A percentile compares a stretch with the other conserved stretches of the same genome.
These are phyloP conservation scores for Neoitamus cyanurus DNA, from an alignment of 2,888 invertebrate species.

Conservation along the genomic window DNA sequence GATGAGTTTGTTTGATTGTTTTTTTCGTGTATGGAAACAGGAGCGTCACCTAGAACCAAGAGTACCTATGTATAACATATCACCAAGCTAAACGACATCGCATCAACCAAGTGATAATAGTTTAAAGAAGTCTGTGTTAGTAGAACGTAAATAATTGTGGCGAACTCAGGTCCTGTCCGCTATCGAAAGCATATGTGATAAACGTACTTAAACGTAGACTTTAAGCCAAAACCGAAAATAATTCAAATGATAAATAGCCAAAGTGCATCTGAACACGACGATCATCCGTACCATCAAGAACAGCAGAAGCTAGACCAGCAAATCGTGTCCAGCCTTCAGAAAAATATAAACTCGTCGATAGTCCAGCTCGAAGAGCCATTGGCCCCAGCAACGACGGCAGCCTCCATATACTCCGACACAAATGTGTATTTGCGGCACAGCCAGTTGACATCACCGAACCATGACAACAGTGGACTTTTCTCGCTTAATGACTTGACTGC, in stretches of 20 bases:
- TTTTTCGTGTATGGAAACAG: not conserved
- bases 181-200: conserved; percentile 30
- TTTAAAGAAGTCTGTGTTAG: not conserved
- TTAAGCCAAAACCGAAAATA: conserved; percentile 25
- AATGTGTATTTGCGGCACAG: conserved; percentile 19
- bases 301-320: conserved; percentile 45
- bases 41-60: not conserved
- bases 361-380: conserved; percentile 52
- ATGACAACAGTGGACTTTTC: conserved; percentile 51
- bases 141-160: not conserved
- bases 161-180: not conserved
- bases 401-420: conserved; percentile 9
- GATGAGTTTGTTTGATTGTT: not conserved
- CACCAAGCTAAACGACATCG: not conserved
- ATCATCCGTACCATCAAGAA: conserved; percentile 53
- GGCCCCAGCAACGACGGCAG: conserved; percentile 31
- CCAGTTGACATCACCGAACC: conserved; percentile 49
- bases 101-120: not conserved
- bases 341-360: conserved; percentile 52
- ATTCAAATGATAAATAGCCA: conserved; percentile 55
- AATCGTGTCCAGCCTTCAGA: not conserved
- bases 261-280: conserved; percentile 54
- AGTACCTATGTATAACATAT: not conserved
- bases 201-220: conserved; percentile 14
- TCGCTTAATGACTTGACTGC: conserved; percentile 54